phyloP scores from a whole-genome alignment of 2,113 vertebrate species.

The Fregetta grallaria region DNA sequence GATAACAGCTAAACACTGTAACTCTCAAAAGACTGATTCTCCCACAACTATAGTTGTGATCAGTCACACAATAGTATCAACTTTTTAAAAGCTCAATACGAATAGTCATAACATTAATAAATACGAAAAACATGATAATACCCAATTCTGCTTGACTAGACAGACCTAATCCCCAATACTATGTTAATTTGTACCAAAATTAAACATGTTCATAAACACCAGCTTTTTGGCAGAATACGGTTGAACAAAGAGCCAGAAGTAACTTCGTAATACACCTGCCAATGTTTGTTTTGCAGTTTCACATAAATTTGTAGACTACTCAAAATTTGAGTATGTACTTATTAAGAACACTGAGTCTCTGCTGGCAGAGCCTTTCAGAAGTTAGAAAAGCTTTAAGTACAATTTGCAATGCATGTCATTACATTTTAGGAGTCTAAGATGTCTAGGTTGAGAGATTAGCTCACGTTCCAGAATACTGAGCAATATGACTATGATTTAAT shows the following conservation, averaged over 20 bases:
- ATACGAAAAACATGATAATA: background rate
- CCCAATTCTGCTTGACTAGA: background rate
- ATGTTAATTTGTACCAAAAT: background rate
- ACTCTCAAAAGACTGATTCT: background rate
- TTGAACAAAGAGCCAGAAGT: background rate
- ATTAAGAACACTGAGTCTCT: background rate
- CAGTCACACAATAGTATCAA: background rate
- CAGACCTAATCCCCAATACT: background rate
- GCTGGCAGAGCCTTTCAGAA: background rate
- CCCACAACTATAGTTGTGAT: background rate
- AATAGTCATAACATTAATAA: background rate
- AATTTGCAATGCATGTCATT: background rate
- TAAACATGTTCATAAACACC: background rate
- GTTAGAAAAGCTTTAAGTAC: background rate
- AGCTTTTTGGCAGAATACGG: background rate
- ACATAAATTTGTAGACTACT: background rate
- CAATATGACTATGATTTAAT: background rate
- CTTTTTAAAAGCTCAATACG: background rate
- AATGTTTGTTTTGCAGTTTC: background rate
- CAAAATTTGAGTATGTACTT: background rate
- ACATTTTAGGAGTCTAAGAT: background rate
- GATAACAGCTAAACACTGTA: background rate
- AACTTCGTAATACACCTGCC: background rate
- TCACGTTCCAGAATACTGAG: background rate
- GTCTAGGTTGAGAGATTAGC: background rate